Conservation (phyloP, 2,797 vertebrate genomes). For the Astyanax mexicanus region DNA sequence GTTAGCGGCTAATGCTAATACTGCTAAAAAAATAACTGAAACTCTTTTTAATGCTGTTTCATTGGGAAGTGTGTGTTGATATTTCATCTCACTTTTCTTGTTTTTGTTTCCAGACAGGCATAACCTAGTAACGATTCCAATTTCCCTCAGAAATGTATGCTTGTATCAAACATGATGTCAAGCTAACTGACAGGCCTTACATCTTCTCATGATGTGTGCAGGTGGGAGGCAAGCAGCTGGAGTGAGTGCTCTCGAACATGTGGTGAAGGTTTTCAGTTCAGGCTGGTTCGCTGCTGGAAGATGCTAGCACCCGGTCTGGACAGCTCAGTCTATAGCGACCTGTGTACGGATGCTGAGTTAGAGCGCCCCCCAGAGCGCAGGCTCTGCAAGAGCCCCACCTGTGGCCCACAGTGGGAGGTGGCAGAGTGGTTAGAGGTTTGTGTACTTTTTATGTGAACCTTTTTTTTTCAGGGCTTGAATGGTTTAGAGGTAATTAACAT, state of each 20-base stretch:
- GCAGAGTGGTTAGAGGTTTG: slow-evolving; percentile 95
- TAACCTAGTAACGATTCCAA: too few relatives aligned
- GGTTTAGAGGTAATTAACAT: too few relatives aligned
- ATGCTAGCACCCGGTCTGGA: slow-evolving; percentile 96
- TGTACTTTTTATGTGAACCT: too few relatives aligned
- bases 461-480: too few relatives aligned
- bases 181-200: neutral
- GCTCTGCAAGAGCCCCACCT: slow-evolving; percentile 90
- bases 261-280: slow-evolving; percentile 93
- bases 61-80: too few relatives aligned
- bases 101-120: too few relatives aligned
- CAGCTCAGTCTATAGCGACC: slow-evolving; percentile 96
- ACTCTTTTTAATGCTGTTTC: too few relatives aligned
- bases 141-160: too few relatives aligned
- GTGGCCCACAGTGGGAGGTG: slow-evolving; percentile 98
- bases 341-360: slow-evolving; percentile 90
- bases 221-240: slow-evolving; percentile 99
- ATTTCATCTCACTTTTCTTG: too few relatives aligned
- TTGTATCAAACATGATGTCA: too few relatives aligned
- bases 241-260: slow-evolving; percentile 96
- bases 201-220: slow-evolving; percentile 60
- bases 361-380: slow-evolving; percentile 89
- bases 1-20: too few relatives aligned
- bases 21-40: too few relatives aligned
- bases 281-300: slow-evolving; percentile 97